These are phyloP conservation scores for Neomonachus schauinslandi DNA, from an alignment of 2,113 vertebrate genomes.

Conservation along the genomic window DNA sequence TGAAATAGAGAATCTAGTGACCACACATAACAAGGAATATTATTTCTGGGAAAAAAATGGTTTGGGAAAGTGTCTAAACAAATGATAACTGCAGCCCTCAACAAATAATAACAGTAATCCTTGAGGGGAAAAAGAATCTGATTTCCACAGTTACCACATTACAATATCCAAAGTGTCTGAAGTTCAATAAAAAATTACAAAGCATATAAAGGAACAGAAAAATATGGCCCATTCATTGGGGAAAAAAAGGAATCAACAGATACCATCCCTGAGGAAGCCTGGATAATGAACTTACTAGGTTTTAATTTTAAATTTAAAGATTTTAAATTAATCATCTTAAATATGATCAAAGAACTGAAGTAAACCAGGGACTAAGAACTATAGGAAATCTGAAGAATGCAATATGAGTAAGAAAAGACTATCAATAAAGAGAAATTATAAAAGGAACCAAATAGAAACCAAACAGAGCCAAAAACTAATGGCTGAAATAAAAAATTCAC, in stretches of 20 bases:
- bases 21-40: not conserved
- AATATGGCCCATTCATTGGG: not conserved
- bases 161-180: not conserved
- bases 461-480: not conserved
- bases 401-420: not conserved
- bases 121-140: not conserved
- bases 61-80: not conserved
- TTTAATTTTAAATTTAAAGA: not conserved
- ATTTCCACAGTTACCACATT: not conserved
- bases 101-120: not conserved
- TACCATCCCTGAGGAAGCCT: not conserved
- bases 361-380: not conserved
- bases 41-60: not conserved
- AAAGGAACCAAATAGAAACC: not conserved
- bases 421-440: not conserved
- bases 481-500: not conserved
- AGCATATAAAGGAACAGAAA: not conserved
- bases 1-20: not conserved
- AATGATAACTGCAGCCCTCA: not conserved
- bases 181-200: not conserved
- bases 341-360: not conserved
- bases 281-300: not conserved
- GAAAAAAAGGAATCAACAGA: not conserved
- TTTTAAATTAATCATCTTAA: not conserved
- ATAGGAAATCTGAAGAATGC: not conserved